Percentiles rank a stretch among this genome's conserved stretches.
Evolutionary conservation across 1,140 invertebrate species (phyloP).

Genomic region (Anastrepha ludens): DNA sequence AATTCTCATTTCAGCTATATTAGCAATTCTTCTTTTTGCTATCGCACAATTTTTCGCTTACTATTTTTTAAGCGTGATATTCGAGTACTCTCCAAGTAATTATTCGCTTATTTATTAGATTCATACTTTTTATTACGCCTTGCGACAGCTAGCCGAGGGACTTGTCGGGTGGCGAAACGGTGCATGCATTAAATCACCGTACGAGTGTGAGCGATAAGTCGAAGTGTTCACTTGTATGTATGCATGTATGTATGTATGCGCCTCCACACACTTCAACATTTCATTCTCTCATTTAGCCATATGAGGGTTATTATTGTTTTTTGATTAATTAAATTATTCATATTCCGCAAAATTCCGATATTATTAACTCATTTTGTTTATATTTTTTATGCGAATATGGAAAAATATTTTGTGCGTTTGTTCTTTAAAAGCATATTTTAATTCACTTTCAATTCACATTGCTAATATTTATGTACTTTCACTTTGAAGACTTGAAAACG

Average conservation of each 20-base stretch:
- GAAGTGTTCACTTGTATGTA: neutral
- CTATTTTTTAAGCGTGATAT: neutral
- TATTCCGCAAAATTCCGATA: neutral
- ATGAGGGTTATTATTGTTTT: slow-evolving; percentile 5
- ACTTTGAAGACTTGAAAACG: too few relatives aligned
- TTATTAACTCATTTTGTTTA: neutral
- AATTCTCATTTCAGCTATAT: neutral
- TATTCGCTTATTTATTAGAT: neutral
- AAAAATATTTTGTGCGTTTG: too few relatives aligned
- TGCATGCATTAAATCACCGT: too few relatives aligned
- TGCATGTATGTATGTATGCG: neutral
- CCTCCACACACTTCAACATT: neutral
- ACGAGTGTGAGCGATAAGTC: too few relatives aligned
- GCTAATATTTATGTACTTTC: too few relatives aligned
- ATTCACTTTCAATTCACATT: too few relatives aligned
- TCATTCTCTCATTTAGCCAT: neutral
- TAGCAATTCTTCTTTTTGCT: neutral
- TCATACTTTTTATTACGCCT: slow-evolving; percentile 1
- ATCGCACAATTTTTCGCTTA: neutral
- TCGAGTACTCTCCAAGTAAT: neutral
- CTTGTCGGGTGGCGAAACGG: neutral
- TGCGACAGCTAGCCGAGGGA: neutral
- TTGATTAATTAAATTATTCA: slow-evolving; percentile 29
- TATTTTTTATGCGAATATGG: too few relatives aligned
- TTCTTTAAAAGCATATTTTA: too few relatives aligned